Base-by-base conservation (phyloP, 2,797 vertebrate genomes). In the Sebastes itinus region DNA sequence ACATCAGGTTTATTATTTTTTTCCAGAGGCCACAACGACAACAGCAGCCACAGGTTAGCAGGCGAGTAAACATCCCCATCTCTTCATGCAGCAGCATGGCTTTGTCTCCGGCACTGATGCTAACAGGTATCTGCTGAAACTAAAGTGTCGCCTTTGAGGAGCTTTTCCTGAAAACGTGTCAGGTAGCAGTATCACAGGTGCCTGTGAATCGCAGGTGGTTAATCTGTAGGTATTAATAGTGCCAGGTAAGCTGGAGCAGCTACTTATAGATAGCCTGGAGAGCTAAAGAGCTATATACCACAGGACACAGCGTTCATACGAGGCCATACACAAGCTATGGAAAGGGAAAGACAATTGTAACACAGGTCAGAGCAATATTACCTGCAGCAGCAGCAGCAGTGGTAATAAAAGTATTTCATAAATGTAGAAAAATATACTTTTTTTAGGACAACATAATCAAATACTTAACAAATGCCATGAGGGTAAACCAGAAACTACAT, bases 161-260 rank as follows among this genome's bases (percentile, higher is more conserved):
- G 86, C 85, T 92, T 91, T 92, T 84, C 74, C 87, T 88, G 83
- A 93, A 94, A 94, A 92, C 81, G 76, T 86, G 91, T 90, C 87
- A 78, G 84, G 81, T 89, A 76, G 81, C 88, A 74, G 89, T 54
- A 87, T 93, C 86, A 92, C 91, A 87, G 85, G 91, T 91, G 89
- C 84, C 83, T 84, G 82, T 88, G 86, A 87, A 81, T 89, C 83
- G 60, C 84, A 86, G 85, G 87, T 83, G 80, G 92, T 90, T 96
- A 95, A 96, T 95, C 95, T 90, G 88, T 38, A 72, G 87, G 90
- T 94, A 95, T 94, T 93, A 94, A 92, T 95, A 95, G 95, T 75
- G 83, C 84, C 91, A 91, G 84, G 90, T 94, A 94, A 95, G 92
- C 94, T 93, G 84, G 60, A 90, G 90, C 87, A 88, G 89, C 92